These are phyloP conservation scores for Drosophila greeni DNA, from an alignment of 2,888 invertebrate species.

Conservation along the genomic window DNA sequence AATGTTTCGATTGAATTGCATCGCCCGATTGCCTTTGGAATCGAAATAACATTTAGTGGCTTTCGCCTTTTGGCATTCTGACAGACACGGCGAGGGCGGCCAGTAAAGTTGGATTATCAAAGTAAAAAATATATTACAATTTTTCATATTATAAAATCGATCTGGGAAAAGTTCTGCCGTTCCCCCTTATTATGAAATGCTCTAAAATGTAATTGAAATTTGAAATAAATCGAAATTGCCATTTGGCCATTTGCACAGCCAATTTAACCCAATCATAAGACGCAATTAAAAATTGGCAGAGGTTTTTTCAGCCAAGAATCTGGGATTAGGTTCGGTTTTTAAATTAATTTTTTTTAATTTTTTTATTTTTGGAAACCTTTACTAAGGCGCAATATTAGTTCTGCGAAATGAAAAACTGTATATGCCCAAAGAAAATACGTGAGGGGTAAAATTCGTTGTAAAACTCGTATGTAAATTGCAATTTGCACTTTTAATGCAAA, in stretches of 20 bases:
- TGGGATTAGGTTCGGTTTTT: constrained; percentile 4
- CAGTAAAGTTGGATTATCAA: constrained; percentile 7
- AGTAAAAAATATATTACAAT: constrained; percentile 4
- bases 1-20: constrained; percentile 57
- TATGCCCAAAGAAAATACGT: neutral
- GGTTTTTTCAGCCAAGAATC: neutral
- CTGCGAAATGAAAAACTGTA: neutral
- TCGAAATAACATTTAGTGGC: constrained; percentile 51
- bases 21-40: constrained; percentile 57
- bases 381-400: constrained; percentile 1
- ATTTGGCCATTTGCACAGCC: constrained; percentile 3
- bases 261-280: constrained; percentile 13
- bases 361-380: neutral
- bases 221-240: constrained; percentile 19
- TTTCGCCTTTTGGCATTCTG: constrained; percentile 52
- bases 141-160: neutral
- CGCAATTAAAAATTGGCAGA: constrained; percentile 12
- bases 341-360: neutral
- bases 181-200: constrained; percentile 5
- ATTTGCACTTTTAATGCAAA: constrained; percentile 43
- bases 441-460: constrained; percentile 25
- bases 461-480: constrained; percentile 42
- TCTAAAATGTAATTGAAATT: constrained; percentile 47
- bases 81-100: constrained; percentile 49
- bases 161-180: neutral